Percentiles rank a stretch among this genome's conserved stretches.
Evolutionary conservation across 2,888 invertebrate genomes (phyloP).

Genomic region (Hartigia nigra): DNA sequence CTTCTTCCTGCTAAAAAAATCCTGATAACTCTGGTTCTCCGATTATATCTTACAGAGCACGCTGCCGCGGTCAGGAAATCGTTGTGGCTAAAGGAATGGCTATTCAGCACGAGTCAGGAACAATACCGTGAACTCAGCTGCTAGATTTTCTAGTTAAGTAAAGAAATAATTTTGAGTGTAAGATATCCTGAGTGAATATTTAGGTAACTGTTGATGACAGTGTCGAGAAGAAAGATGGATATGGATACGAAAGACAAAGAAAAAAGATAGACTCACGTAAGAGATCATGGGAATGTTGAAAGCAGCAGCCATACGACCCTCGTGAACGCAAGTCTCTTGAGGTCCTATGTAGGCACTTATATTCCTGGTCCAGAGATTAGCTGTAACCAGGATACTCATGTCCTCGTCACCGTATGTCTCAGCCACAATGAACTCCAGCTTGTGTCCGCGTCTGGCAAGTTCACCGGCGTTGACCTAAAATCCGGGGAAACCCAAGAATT

Average conservation of each 20-base stretch:
- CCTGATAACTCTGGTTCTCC: neutral
- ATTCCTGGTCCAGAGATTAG: constrained; percentile 84
- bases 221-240: neutral
- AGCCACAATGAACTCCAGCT: constrained; percentile 82
- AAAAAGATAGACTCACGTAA: constrained; percentile 78
- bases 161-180: constrained; percentile 12
- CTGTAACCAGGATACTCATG: constrained; percentile 86
- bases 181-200: constrained; percentile 16
- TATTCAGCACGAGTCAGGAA: neutral
- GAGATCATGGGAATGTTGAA: constrained; percentile 97
- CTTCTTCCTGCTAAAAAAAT: neutral
- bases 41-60: neutral
- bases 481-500: neutral
- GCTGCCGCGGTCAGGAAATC: neutral
- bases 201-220: neutral
- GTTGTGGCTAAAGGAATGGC: neutral
- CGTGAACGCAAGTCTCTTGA: constrained; percentile 91
- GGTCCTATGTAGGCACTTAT: constrained; percentile 91
- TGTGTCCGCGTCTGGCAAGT: constrained; percentile 75
- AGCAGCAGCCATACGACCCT: constrained; percentile 92
- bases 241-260: no score
- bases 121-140: neutral
- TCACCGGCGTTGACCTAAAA: constrained; percentile 70
- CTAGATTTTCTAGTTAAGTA: neutral
- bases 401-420: constrained; percentile 93